A percentile compares a stretch with the other conserved stretches of the same genome.
These are phyloP conservation scores for Cistogaster globosa DNA, from an alignment of 2,888 invertebrate genomes.

Conservation along the genomic window DNA sequence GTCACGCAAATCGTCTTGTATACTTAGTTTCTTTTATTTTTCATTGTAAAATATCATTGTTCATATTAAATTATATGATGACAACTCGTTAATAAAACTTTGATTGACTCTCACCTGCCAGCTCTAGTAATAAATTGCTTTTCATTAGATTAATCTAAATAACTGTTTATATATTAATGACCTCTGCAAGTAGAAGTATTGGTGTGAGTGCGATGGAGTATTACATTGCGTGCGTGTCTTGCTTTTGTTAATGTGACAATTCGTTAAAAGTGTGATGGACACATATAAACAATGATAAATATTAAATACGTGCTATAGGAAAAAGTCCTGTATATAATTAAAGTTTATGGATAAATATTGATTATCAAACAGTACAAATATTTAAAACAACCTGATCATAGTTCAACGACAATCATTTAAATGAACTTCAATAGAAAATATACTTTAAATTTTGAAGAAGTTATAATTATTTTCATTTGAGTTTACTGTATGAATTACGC, in stretches of 20 bases:
- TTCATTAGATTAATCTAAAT: not conserved
- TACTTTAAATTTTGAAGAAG: too few relatives aligned
- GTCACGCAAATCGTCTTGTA: too few relatives aligned
- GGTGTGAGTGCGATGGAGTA: not conserved
- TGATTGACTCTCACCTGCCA: conserved; percentile 66
- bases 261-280: conserved; percentile 66
- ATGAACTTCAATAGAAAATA: too few relatives aligned
- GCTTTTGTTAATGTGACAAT: conserved; percentile 67
- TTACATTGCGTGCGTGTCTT: conserved; percentile 62
- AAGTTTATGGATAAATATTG: conserved; percentile 67
- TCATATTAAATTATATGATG: conserved; percentile 14
- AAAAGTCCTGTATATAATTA: conserved; percentile 63
- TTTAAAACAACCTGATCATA: conserved; percentile 1
- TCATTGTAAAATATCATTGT: too few relatives aligned
- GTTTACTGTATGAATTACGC: too few relatives aligned
- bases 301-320: conserved; percentile 49
- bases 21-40: too few relatives aligned
- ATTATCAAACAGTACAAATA: conserved; percentile 49
- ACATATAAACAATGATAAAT: conserved; percentile 67
- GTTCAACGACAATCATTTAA: not conserved
- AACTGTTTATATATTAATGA: conserved; percentile 9
- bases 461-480: too few relatives aligned
- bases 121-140: conserved; percentile 8
- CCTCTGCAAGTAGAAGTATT: not conserved
- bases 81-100: conserved; percentile 40